phyloP scores from a whole-genome alignment of 2,888 invertebrate species.

The Carpatolechia fugitivella region DNA sequence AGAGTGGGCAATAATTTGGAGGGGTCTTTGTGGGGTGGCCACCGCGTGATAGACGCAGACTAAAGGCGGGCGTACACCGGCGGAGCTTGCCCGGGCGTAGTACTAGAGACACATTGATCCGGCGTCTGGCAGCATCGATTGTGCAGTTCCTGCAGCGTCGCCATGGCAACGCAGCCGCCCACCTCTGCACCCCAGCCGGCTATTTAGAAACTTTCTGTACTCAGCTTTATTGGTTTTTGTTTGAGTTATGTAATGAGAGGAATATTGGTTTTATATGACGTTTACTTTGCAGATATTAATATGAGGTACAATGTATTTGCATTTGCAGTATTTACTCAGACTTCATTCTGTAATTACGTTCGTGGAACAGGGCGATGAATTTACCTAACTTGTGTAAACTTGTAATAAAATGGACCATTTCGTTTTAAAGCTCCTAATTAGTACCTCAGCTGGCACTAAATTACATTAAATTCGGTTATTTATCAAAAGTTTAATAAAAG shows the following conservation, averaged over 20 bases:
- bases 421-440: no score
- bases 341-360: no score
- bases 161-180: constrained; percentile 64
- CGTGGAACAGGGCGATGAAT: no score
- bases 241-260: constrained; percentile 19
- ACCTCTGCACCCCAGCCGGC: constrained; percentile 52
- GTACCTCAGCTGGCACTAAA: no score
- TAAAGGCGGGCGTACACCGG: constrained; percentile 41
- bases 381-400: no score
- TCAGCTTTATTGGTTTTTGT: constrained; percentile 50
- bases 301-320: no score
- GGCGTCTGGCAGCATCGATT: constrained; percentile 79
- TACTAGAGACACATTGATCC: constrained; percentile 80
- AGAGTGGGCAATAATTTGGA: constrained; percentile 32
- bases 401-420: no score
- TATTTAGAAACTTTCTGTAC: constrained; percentile 55
- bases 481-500: no score
- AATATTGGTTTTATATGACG: background rate
- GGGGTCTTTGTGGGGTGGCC: constrained; percentile 42
- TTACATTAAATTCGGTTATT: no score
- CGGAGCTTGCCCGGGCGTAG: constrained; percentile 55
- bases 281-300: background rate
- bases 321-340: no score
- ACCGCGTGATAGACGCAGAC: constrained; percentile 26
- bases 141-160: constrained; percentile 77